Percentiles rank a stretch among this genome's conserved stretches.
phyloP scores from a whole-genome alignment of 2,888 invertebrate species.

The Drosophila silvestris region DNA sequence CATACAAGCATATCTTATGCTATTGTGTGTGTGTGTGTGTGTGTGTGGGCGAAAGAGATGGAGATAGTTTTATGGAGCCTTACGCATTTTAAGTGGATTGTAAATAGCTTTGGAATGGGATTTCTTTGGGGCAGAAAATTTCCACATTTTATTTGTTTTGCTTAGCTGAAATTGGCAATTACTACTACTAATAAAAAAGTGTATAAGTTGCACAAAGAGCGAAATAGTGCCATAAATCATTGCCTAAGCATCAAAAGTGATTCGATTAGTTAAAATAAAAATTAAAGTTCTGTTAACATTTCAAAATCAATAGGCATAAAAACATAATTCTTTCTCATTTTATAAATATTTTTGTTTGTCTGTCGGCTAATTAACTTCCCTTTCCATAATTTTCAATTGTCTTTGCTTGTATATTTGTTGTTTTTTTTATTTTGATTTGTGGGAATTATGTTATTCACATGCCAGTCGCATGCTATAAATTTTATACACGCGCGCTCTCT shows the following conservation, averaged over 20 bases:
- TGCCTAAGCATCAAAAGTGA: constrained; percentile 4
- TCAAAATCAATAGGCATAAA: constrained; percentile 6
- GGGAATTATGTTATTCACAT: constrained; percentile 44
- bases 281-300: constrained; percentile 6
- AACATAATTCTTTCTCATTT: constrained; percentile 22
- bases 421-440: constrained; percentile 36
- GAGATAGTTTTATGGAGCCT: constrained; percentile 18
- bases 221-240: constrained; percentile 8
- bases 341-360: constrained; percentile 12
- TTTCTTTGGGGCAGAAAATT: not conserved
- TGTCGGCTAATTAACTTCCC: constrained; percentile 30
- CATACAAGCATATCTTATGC: constrained; percentile 3
- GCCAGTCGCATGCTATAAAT: constrained; percentile 42
- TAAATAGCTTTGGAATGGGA: constrained; percentile 38
- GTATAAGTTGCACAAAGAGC: not conserved
- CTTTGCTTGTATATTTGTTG: constrained; percentile 34
- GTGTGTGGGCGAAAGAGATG: not conserved
- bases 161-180: constrained; percentile 24
- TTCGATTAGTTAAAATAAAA: not conserved
- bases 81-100: constrained; percentile 40
- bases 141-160: constrained; percentile 22
- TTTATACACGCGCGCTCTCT: constrained; percentile 4
- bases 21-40: constrained; percentile 1
- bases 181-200: not conserved
- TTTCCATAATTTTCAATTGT: constrained; percentile 30